These are phyloP conservation scores for Limnodromus scolopaceus DNA, from an alignment of 2,797 vertebrate genomes.

Conservation along the genomic window DNA sequence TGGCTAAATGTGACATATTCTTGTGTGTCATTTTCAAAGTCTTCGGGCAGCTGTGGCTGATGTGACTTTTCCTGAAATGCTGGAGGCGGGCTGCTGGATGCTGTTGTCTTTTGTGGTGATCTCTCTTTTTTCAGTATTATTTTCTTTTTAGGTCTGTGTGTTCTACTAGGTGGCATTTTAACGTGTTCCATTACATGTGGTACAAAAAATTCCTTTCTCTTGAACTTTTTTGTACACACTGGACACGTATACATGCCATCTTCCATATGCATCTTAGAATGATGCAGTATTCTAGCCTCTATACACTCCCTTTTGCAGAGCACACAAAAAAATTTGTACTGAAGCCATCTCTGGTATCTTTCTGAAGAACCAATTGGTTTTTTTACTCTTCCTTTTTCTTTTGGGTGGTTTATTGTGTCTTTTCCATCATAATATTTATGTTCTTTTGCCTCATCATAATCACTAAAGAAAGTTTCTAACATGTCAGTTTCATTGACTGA, in stretches of 20 bases:
- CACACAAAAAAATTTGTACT: constrained; percentile 90
- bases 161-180: constrained; percentile 80
- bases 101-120: constrained; percentile 57
- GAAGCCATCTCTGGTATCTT: constrained; percentile 86
- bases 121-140: constrained; percentile 76
- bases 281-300: constrained; percentile 89
- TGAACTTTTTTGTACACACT: constrained; percentile 89
- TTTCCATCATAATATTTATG: constrained; percentile 76
- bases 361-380: constrained; percentile 84
- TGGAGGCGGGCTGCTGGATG: constrained; percentile 63
- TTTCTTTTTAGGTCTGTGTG: constrained; percentile 82
- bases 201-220: constrained; percentile 90
- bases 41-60: constrained; percentile 33
- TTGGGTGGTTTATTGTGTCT: constrained; percentile 70
- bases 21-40: constrained; percentile 60
- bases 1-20: constrained; percentile 91
- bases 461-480: constrained; percentile 78
- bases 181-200: constrained; percentile 92
- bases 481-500: constrained; percentile 79
- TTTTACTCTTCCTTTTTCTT: constrained; percentile 80
- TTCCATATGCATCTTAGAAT: constrained; percentile 92
- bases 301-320: constrained; percentile 91
- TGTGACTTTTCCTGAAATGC: constrained; percentile 33
- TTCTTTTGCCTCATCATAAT: constrained; percentile 77
- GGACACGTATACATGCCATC: constrained; percentile 90